phyloP scores from a whole-genome alignment of 2,888 invertebrate species.

The Himalopsyche anomala region DNA sequence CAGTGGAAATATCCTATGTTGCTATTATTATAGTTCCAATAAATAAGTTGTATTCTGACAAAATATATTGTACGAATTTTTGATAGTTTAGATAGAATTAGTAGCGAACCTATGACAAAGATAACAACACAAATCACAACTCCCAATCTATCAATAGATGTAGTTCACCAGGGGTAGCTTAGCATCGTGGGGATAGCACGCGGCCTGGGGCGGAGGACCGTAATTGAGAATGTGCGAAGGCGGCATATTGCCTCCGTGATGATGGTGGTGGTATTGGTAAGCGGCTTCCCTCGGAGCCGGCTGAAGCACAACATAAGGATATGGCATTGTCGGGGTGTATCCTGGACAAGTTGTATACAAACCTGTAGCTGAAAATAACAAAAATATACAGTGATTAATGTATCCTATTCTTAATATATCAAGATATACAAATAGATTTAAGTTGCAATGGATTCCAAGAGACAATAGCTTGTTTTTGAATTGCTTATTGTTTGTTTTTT shows the following conservation, averaged over 20 bases:
- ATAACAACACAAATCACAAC: conserved; percentile 36
- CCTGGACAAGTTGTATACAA: conserved; percentile 65
- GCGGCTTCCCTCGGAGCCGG: conserved; percentile 50
- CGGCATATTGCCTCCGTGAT: conserved; percentile 44
- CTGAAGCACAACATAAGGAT: conserved; percentile 60
- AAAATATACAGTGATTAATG: no score
- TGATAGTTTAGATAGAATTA: conserved; percentile 21
- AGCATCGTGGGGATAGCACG: conserved; percentile 56
- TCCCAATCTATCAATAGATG: conserved; percentile 51
- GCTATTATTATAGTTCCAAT: not conserved
- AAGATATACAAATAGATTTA: no score
- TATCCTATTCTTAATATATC: no score
- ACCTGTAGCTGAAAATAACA: conserved; percentile 62
- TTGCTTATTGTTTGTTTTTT: no score
- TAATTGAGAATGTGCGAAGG: conserved; percentile 55
- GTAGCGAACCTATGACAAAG: conserved; percentile 34
- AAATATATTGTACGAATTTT: not conserved
- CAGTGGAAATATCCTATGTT: no score
- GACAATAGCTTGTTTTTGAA: no score
- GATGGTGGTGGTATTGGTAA: conserved; percentile 43
- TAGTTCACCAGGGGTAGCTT: conserved; percentile 58
- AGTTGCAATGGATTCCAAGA: no score
- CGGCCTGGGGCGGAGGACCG: conserved; percentile 56
- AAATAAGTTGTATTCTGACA: not conserved
- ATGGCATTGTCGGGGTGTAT: conserved; percentile 56